These are phyloP conservation scores for Octonoba sinensis DNA, from an alignment of 2,888 invertebrate genomes.

Conservation along the genomic window DNA sequence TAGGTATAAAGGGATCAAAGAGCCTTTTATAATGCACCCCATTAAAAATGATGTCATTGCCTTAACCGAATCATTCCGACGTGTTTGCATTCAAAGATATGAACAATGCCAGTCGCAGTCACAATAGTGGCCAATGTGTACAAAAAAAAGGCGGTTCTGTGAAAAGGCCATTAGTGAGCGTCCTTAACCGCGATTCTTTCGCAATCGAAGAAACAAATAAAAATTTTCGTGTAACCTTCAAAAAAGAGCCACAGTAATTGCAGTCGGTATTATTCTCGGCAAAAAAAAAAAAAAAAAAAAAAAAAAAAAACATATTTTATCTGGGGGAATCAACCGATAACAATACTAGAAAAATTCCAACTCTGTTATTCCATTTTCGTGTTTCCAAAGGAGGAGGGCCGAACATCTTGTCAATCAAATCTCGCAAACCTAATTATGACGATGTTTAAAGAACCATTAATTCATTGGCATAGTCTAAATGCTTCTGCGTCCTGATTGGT, in stretches of 20 bases:
- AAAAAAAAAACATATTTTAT: slow-evolving; percentile 32
- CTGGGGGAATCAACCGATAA: slow-evolving; percentile 33
- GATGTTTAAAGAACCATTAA: slow-evolving; percentile 39
- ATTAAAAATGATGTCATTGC: slow-evolving; percentile 5
- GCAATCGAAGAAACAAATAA: slow-evolving; percentile 12
- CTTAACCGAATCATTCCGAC: neutral
- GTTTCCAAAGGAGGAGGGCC: slow-evolving; percentile 33
- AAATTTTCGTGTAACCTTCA: slow-evolving; percentile 15
- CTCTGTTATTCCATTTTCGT: slow-evolving; percentile 24
- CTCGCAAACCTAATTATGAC: slow-evolving; percentile 44
- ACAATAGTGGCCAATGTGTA: neutral
- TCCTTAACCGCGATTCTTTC: slow-evolving; percentile 17
- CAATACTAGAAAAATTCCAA: slow-evolving; percentile 22
- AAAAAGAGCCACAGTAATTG: slow-evolving; percentile 28
- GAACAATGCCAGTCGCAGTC: neutral
- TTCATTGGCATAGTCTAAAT: slow-evolving; percentile 39
- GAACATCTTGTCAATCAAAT: slow-evolving; percentile 42
- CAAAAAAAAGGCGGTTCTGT: neutral
- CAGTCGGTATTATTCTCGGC: slow-evolving; percentile 8
- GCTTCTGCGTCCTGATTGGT: slow-evolving; percentile 33
- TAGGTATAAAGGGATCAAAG: too few species aligned
- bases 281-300: too few species aligned
- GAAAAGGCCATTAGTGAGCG: slow-evolving; percentile 25
- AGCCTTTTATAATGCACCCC: neutral
- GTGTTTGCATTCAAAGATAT: neutral